Base-by-base conservation (phyloP, 2,888 invertebrate genomes). In the Andrena fulva region DNA sequence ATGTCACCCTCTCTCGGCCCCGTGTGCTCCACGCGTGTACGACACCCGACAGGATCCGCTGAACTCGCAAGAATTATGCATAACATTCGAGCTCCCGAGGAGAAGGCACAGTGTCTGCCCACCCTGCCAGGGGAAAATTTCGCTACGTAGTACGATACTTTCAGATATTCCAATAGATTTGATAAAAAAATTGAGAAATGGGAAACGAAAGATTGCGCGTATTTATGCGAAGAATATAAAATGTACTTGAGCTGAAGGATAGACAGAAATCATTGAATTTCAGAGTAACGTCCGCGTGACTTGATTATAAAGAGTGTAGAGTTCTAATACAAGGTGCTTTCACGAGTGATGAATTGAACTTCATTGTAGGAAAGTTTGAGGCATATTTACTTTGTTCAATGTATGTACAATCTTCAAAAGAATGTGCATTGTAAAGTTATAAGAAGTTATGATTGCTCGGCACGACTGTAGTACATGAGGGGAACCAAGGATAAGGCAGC, bases 21-120 rank as follows among this genome's bases (percentile, higher is more conserved):
- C 24, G 6, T 29, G 16, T 20, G 16, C 20, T 52, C 33, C 29
- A 7, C 33, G 12, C 16, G 35, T 56, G 8, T 20, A 24, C 29
- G 29, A 50, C 10, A 64, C 33, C 29, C n/a, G 7, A n/a, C 20
- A 27, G 50, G 72, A 78, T 73, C 69, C 73, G 73, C 68, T 59
- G 73, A 81, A 78, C 56, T 42, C 16, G 80, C 78, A 73, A 52
- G 63, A 68, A 72, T 68, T 68, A 63, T 60, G 56, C 63, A 62
- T 67, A 24, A 6, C 4, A 10, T 27, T 66, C n/a, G 2, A 1
- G 20, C 62, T 42, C 5, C n/a, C 50, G 56, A 56, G 50, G 50
- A 50, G 16, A 24, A 8, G 24, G 5, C 5, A n/a, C 42, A 69
- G 27, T 2, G 16, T 27, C 56, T 8, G 56, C 12, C 56, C 24